Conservation (phyloP, 2,888 invertebrate genomes). For the Pristionchus exspectatus region DNA sequence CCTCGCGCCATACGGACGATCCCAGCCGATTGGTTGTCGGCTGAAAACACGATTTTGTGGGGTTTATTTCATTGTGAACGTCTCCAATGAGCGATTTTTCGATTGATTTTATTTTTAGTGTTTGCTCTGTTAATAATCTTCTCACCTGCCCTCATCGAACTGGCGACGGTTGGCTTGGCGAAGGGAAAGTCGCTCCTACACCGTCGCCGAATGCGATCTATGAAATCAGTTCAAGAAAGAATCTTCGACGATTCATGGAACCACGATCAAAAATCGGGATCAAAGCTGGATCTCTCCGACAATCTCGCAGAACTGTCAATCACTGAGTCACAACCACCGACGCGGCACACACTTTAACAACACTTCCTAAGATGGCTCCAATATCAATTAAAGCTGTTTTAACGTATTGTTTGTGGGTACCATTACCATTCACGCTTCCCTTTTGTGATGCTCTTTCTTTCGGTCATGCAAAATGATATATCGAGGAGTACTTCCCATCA, state of each 20-base stretch:
- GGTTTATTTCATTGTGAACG: background rate
- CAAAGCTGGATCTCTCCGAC: background rate
- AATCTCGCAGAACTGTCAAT: background rate
- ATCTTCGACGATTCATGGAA: too few relatives aligned
- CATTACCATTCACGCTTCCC: too few relatives aligned
- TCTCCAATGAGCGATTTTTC: background rate
- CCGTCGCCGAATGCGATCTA: constrained; percentile 53
- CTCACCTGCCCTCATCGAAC: constrained; percentile 27
- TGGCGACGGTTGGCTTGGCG: constrained; percentile 47
- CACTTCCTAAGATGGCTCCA: too few relatives aligned
- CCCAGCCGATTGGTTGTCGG: constrained; percentile 44
- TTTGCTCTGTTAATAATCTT: background rate
- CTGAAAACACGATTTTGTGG: background rate
- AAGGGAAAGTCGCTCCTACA: constrained; percentile 15
- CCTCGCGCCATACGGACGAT: constrained; percentile 52
- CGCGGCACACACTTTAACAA: too few relatives aligned
- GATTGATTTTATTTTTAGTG: too few relatives aligned
- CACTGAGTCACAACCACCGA: background rate
- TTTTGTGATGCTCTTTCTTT: too few relatives aligned
- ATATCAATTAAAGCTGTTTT: too few relatives aligned
- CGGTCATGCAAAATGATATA: background rate
- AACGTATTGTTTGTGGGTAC: too few relatives aligned
- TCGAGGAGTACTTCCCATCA: background rate
- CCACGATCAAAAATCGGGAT: too few relatives aligned
- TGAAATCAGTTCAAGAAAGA: too few relatives aligned